Evolutionary conservation across 1,140 invertebrate species (phyloP), one percentile per base, ranked within the genome.

Genomic region (Cardiocondyla obscurior): DNA sequence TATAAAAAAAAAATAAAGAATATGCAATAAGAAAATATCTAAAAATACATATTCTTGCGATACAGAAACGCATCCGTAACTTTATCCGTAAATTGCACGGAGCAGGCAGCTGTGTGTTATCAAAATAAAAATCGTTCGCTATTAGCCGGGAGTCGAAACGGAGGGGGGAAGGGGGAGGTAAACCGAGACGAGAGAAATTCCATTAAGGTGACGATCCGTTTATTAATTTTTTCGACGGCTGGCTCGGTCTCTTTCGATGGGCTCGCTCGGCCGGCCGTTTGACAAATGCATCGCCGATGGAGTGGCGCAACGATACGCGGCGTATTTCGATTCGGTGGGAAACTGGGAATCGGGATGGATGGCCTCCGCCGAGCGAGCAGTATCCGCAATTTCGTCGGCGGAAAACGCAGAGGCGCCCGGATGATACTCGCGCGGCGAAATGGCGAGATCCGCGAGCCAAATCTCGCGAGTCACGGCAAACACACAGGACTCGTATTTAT

Each of bases 251-350:
- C 74, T 55, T 14, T 69, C 33, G 74, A 79, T 69, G 62, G 74
- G n/a, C 33, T 53, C 74, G 60, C 53, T 62, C 42, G 62, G 33
- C 62, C 33, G 33, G 46, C 46, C 60, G 81, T 76, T 82, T 82
- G 81, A 82, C 81, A 82, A 82, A 82, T 82, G 81, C 58, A 82
- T 76, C 72, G n/a, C 46, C 74, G 62, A 79, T 79, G 62, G 62
- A 79, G 62, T 39, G n/a, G 60, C 44, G 73, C 60, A 67, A 67
- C 74, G 74, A 77, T 77, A 77, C 74, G 67, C 60, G 74, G 62
- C 46, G 74, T 49, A 67, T 79, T n/a, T 79, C 74, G 74, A 79
- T 79, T 79, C 74, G 62, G 12, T 39, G 46, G 74, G 62, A 79
- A 69, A 79, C 74, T 39, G 16, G 46, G 62, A n/a, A 69, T 55